Base-by-base conservation (phyloP, 1,140 invertebrate species). In the Lepidotrigona ventralis region DNA sequence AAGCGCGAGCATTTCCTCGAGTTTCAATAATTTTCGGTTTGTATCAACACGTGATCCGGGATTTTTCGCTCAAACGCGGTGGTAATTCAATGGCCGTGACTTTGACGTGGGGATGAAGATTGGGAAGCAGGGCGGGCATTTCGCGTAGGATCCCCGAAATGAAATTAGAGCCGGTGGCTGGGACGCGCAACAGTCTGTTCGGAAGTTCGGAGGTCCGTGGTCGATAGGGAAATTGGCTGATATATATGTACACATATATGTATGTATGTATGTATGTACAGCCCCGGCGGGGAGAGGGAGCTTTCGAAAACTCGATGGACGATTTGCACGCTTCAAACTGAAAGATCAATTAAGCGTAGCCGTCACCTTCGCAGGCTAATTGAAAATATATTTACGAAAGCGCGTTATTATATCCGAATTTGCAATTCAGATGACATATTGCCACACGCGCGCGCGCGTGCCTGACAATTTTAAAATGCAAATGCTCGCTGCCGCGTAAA, bases 341-440 rank as follows among this genome's bases (percentile, higher is more conserved):
- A 23, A 26, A 6, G 39, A 63, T 63, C 54, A 80, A 80, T 80
- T 80, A 63, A 80, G 21, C 54, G 69, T 21, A 72, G 33, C 39
- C 79, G 54, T 73, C 79, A 73, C 54, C 21, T 63, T 53, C 56
- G 56, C 69, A 8, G 56, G 2, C 21, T 63, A 80, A 80, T 64
- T 80, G 79, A 73, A 80, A 72, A 73, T 63, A 51, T 73, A 80
- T 80, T 80, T 80, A 73, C 69, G 79, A 73, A 73, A 63, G 56
- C 60, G 39, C 68, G 39, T 72, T 80, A 80, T 80, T 73, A 80
- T 80, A 80, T 73, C 21, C 19, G 54, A 15, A 80, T 80, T 73
- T 80, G 79, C 79, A 73, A 80, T 73, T 72, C 69, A 73, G 68
- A 80, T 63, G 14, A 46, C 79, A 54, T 69, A 80, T 80, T 80